Conservation (phyloP, 2,797 vertebrate species). For the Gymnoscopelus braueri region DNA sequence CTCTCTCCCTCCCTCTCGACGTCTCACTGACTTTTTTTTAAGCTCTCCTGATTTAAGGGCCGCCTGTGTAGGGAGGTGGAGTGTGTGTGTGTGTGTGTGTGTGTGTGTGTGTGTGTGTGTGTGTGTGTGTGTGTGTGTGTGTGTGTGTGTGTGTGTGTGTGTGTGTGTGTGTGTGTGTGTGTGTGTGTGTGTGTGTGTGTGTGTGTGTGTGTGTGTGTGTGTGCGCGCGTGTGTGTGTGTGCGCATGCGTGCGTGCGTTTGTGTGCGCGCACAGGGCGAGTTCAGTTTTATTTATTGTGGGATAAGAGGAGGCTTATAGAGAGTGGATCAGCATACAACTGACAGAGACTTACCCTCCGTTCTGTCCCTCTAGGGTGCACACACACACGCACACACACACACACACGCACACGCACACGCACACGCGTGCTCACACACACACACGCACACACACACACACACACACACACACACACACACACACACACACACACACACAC, state of each 20-base stretch:
- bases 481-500: not conserved
- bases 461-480: not conserved
- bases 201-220: not conserved
- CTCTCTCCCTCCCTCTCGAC: constrained; percentile 3
- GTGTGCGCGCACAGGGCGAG: not conserved
- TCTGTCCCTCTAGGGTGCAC: constrained; percentile 6
- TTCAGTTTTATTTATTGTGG: constrained; percentile 39
- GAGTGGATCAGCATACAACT: constrained; percentile 22
- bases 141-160: too few relatives aligned
- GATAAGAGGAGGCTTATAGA: constrained; percentile 38
- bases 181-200: not conserved
- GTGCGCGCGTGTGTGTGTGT: too few relatives aligned
- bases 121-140: not conserved
- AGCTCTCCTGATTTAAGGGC: constrained; percentile 40
- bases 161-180: too few relatives aligned
- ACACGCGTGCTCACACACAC: not conserved
- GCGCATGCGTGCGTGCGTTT: too few relatives aligned
- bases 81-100: not conserved
- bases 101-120: not conserved
- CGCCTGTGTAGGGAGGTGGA: constrained; percentile 23
- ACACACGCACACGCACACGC: not conserved
- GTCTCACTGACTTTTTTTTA: not conserved
- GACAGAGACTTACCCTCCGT: constrained; percentile 12
- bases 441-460: not conserved
- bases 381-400: not conserved